Evolutionary conservation across 1,140 invertebrate genomes (phyloP).

Genomic region (Neodiprion pinetum): DNA sequence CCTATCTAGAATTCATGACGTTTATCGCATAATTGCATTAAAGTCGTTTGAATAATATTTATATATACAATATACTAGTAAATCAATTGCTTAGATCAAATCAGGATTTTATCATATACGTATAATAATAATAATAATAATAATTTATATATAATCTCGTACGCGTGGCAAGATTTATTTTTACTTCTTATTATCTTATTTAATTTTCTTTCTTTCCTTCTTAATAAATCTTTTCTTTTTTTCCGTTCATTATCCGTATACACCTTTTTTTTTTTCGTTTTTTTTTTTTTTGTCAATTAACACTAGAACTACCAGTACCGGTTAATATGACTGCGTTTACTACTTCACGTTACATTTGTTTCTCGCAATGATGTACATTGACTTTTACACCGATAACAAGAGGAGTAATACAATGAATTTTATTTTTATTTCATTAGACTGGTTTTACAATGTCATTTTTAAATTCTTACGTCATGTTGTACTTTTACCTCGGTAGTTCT

Average conservation of each 20-base stretch:
- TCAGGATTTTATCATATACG: neutral
- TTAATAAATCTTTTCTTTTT: neutral
- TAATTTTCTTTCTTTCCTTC: neutral
- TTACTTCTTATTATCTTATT: neutral
- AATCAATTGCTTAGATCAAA: neutral
- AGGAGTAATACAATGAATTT: too few species aligned
- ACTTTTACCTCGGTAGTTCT: too few species aligned
- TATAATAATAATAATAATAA: neutral
- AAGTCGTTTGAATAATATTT: neutral
- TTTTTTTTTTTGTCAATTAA: too few species aligned
- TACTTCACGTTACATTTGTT: too few species aligned
- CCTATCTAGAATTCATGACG: slow-evolving; percentile 1
- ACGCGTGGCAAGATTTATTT: neutral
- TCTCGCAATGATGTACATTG: too few species aligned
- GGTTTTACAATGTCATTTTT: too few species aligned
- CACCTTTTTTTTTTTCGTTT: too few species aligned
- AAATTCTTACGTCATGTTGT: too few species aligned
- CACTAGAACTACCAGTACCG: too few species aligned
- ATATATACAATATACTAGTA: neutral
- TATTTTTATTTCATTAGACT: too few species aligned
- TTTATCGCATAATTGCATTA: neutral
- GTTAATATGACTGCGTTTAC: too few species aligned
- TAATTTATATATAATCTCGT: neutral
- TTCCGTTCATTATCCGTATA: neutral
- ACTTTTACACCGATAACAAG: too few species aligned